phyloP scores from a whole-genome alignment of 2,113 vertebrate species.

The Acanthochromis polyacanthus region DNA sequence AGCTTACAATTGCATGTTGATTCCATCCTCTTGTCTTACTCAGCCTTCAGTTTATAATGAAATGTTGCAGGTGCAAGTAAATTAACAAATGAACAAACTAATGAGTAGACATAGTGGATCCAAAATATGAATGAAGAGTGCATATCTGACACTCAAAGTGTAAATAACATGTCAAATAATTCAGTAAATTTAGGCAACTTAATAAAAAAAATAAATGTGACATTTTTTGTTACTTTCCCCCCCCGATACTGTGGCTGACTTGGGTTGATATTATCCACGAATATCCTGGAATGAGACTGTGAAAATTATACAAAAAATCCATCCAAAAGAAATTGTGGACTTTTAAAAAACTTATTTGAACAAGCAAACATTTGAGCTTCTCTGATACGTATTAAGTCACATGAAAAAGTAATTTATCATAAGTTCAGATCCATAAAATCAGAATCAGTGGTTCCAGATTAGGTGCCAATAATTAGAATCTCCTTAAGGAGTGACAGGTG shows the following conservation, averaged over 20 bases:
- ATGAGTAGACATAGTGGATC: not conserved
- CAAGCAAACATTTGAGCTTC: not conserved
- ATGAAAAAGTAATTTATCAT: not conserved
- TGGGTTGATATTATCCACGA: not conserved
- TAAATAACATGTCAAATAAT: not conserved
- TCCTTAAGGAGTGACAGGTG: not conserved
- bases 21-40: conserved; percentile 7
- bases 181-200: not conserved
- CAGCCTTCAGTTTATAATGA: not conserved
- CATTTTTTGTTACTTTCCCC: not conserved
- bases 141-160: too few relatives aligned
- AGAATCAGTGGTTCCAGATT: not conserved
- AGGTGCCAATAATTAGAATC: not conserved
- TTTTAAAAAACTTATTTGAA: not conserved
- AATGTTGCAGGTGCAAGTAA: not conserved
- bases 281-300: conserved; percentile 28
- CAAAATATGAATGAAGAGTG: not conserved
- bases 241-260: not conserved
- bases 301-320: conserved; percentile 15
- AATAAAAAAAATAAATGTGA: too few relatives aligned
- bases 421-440: not conserved
- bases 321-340: not conserved
- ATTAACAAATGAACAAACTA: not conserved
- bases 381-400: not conserved
- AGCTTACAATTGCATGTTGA: conserved; percentile 4